phyloP scores from a whole-genome alignment of 2,888 invertebrate species.

The Drosophila ochracea region DNA sequence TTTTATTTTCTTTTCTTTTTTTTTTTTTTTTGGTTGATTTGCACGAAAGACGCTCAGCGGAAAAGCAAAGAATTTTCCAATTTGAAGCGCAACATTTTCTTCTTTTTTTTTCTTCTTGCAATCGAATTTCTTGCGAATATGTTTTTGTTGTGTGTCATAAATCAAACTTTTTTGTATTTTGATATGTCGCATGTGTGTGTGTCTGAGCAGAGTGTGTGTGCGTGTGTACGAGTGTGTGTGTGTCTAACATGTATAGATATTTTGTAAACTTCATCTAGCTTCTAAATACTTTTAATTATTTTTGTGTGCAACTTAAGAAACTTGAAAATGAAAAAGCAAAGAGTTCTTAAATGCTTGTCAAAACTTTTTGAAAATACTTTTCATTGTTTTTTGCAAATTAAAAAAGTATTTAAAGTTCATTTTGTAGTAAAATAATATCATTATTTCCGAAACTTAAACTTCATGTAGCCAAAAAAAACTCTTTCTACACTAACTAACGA shows the following conservation, averaged over 20 bases:
- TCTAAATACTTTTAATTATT: constrained; percentile 12
- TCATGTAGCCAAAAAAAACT: constrained; percentile 58
- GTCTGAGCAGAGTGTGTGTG: not conserved
- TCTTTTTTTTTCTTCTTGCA: constrained; percentile 13
- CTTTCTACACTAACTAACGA: constrained; percentile 37
- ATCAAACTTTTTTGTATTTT: constrained; percentile 78
- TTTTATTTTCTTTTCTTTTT: constrained; percentile 35
- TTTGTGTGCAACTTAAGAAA: constrained; percentile 21
- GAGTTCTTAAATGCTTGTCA: constrained; percentile 9
- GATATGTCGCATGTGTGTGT: constrained; percentile 75
- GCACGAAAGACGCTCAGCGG: constrained; percentile 54
- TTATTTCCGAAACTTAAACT: constrained; percentile 35
- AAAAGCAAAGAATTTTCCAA: constrained; percentile 35
- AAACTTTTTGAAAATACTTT: constrained; percentile 17
- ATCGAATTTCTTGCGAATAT: constrained; percentile 39
- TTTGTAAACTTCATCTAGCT: constrained; percentile 29
- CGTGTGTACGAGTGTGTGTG: constrained; percentile 1
- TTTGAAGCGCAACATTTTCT: constrained; percentile 38
- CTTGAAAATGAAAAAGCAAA: too few relatives aligned
- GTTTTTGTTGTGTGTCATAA: constrained; percentile 62
- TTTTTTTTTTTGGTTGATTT: constrained; percentile 24
- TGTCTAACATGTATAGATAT: constrained; percentile 5
- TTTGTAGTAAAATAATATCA: constrained; percentile 37
- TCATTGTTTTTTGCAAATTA: constrained; percentile 46
- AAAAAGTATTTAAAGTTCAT: constrained; percentile 25